A percentile compares a stretch with the other conserved stretches of the same genome.
These are phyloP conservation scores for Menura novaehollandiae DNA, from an alignment of 2,113 vertebrate genomes.

Conservation along the genomic window DNA sequence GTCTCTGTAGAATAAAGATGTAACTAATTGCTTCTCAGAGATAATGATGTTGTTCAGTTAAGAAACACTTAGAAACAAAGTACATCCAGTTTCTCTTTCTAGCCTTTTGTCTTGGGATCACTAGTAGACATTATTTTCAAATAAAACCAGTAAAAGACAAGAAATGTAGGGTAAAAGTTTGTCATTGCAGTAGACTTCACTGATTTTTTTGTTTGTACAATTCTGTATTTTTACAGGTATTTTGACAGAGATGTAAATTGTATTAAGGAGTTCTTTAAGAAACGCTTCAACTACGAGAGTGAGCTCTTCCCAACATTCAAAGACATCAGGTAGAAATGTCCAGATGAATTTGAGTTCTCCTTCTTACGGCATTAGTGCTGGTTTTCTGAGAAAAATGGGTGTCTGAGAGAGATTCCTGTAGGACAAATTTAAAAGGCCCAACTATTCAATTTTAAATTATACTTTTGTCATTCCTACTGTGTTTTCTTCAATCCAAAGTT, in stretches of 20 bases:
- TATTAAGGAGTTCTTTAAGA: constrained; percentile 90
- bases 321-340: constrained; percentile 83
- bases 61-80: not conserved
- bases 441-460: not conserved
- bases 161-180: not conserved
- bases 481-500: not conserved
- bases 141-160: not conserved
- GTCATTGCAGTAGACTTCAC: not conserved
- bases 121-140: not conserved
- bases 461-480: not conserved
- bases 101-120: not conserved
- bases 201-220: not conserved
- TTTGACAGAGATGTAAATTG: constrained; percentile 97
- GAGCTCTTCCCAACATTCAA: constrained; percentile 90
- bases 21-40: not conserved
- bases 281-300: constrained; percentile 88
- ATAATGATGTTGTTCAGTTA: not conserved
- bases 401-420: not conserved
- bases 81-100: not conserved
- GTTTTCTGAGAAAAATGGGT: not conserved
- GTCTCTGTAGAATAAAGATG: not conserved
- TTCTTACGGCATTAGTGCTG: not conserved
- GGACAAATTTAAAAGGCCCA: not conserved
- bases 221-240: constrained; percentile 78
- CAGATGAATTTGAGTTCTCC: not conserved